A percentile compares a stretch with the other conserved stretches of the same genome.
These are phyloP conservation scores for Apolygus lucorum DNA, from an alignment of 1,140 invertebrate genomes.

Conservation along the genomic window DNA sequence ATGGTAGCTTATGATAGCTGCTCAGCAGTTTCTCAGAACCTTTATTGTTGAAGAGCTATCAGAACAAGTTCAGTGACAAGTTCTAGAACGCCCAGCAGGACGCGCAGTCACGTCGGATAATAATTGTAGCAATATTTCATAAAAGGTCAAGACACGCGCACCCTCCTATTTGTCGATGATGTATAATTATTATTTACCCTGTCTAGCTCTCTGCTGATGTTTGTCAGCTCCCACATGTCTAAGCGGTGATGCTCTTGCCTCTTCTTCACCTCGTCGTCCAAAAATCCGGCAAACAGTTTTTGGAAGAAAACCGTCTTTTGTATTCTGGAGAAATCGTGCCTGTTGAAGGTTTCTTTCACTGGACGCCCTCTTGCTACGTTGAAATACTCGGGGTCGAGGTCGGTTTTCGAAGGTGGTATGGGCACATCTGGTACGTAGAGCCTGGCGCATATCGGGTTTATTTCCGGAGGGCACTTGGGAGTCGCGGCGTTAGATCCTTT, in stretches of 20 bases:
- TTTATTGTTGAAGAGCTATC: no score
- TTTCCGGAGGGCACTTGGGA: no score
- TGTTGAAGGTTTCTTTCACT: slow-evolving; percentile 11
- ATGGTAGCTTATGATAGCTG: no score
- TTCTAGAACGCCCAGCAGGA: no score
- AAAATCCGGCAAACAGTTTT: slow-evolving; percentile 15
- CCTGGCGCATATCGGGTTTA: background rate
- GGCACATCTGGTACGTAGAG: slow-evolving; percentile 1
- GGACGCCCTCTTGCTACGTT: background rate
- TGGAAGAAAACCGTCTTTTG: slow-evolving; percentile 6
- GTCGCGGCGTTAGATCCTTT: no score
- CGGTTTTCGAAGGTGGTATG: background rate
- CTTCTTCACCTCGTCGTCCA: slow-evolving; percentile 12
- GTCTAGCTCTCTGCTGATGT: slow-evolving; percentile 3
- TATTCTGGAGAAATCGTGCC: background rate
- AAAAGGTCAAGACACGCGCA: no score
- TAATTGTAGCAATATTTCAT: no score
- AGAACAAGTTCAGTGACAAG: no score
- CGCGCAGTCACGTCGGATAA: no score
- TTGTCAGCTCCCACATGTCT: slow-evolving; percentile 10
- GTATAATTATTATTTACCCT: background rate
- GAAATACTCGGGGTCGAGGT: slow-evolving; percentile 15
- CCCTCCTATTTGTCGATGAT: no score
- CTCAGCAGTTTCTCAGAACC: no score
- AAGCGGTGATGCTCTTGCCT: background rate